phyloP scores from a whole-genome alignment of 23 tunicate genomes.

The Halocynthia aurantium region DNA sequence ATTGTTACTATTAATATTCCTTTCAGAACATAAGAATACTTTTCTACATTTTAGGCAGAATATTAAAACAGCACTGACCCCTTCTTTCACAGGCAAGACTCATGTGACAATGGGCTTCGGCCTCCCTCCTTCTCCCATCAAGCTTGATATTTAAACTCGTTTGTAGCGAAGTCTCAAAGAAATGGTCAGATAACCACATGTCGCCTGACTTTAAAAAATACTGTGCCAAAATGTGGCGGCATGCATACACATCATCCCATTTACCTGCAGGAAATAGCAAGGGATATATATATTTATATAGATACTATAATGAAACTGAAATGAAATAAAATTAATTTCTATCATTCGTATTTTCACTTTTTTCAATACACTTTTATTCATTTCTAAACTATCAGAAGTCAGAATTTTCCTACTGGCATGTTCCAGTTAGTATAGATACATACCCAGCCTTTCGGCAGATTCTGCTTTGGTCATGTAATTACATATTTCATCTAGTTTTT shows the following conservation, averaged over 20 bases:
- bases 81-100: slow-evolving; percentile 71
- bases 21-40: no score
- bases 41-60: no score
- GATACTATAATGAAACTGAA: neutral
- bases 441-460: slow-evolving; percentile 59
- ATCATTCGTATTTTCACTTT: neutral
- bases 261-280: slow-evolving; percentile 40
- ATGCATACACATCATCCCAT: slow-evolving; percentile 81
- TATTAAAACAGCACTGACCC: slow-evolving; percentile 13
- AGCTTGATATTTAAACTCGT: slow-evolving; percentile 69
- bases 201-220: slow-evolving; percentile 61
- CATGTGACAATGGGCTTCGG: slow-evolving; percentile 88
- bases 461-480: slow-evolving; percentile 80
- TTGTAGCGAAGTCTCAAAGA: slow-evolving; percentile 69
- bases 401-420: no score
- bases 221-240: slow-evolving; percentile 56
- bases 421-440: neutral
- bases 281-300: no score
- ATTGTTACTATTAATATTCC: no score
- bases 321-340: neutral
- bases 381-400: neutral
- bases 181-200: slow-evolving; percentile 65
- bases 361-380: neutral
- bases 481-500: slow-evolving; percentile 58
- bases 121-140: slow-evolving; percentile 77